Conservation (phyloP, 2,888 invertebrate species). For the Mesorhabditis spiculigera region DNA sequence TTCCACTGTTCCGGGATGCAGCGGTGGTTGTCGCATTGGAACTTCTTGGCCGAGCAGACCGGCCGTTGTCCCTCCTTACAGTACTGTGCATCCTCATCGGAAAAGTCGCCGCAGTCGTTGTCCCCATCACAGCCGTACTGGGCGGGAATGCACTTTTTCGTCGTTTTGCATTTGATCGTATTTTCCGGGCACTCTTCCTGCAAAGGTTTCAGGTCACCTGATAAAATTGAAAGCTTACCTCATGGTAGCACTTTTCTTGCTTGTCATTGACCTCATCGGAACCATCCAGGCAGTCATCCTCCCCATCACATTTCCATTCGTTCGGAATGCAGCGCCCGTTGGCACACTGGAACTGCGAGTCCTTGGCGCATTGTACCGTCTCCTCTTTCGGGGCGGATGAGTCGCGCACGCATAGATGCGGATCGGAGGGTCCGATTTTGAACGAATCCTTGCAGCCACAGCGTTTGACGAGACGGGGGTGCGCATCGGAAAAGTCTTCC, state of each 20-base stretch:
- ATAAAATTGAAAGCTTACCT: conserved; percentile 13
- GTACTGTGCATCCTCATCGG: conserved; percentile 73
- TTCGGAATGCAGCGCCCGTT: conserved; percentile 81
- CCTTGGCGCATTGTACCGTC: conserved; percentile 25
- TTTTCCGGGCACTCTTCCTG: conserved; percentile 49
- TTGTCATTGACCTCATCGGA: conserved; percentile 74
- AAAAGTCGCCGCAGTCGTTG: conserved; percentile 92
- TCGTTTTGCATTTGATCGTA: conserved; percentile 56
- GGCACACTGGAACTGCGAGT: conserved; percentile 69
- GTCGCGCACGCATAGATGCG: conserved; percentile 2
- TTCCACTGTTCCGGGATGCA: conserved; percentile 72
- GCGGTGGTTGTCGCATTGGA: conserved; percentile 79
- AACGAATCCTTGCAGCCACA: conserved; percentile 52
- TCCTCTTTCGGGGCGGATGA: background rate
- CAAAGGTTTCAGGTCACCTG: conserved; percentile 6
- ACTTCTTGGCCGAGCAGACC: conserved; percentile 81
- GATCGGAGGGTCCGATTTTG: conserved; percentile 8
- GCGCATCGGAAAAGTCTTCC: conserved; percentile 12
- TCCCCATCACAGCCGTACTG: conserved; percentile 94
- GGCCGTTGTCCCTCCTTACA: conserved; percentile 61
- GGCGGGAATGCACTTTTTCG: conserved; percentile 78
- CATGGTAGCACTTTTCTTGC: conserved; percentile 48
- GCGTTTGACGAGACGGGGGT: conserved; percentile 33
- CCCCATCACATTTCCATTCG: conserved; percentile 75
- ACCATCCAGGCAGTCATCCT: conserved; percentile 86